A percentile compares a stretch with the other conserved stretches of the same genome.
phyloP scores from a whole-genome alignment of 1,140 invertebrate genomes.

The Mactra quadrangularis region DNA sequence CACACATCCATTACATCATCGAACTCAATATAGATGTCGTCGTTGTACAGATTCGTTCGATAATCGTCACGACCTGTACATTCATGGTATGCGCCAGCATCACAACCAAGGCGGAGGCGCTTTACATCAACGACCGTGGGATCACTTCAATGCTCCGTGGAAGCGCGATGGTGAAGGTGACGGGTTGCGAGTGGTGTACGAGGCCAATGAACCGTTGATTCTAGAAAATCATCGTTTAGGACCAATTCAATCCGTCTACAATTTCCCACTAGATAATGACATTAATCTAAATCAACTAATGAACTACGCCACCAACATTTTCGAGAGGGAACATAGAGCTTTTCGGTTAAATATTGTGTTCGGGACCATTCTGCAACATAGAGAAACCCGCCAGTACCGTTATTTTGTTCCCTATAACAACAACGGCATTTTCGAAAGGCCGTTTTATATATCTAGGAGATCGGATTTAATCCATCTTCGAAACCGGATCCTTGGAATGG shows the following conservation, averaged over 20 bases:
- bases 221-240: too few relatives aligned
- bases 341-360: too few relatives aligned
- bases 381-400: constrained; percentile 15
- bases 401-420: too few relatives aligned
- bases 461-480: not conserved
- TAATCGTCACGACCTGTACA: constrained; percentile 1
- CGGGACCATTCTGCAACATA: constrained; percentile 22
- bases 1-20: too few relatives aligned
- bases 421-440: constrained; percentile 9
- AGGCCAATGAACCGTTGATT: too few relatives aligned
- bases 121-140: too few relatives aligned
- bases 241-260: not conserved
- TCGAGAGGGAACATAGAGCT: constrained; percentile 3
- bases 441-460: not conserved
- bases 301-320: not conserved
- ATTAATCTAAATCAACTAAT: not conserved
- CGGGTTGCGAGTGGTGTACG: not conserved
- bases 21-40: too few relatives aligned
- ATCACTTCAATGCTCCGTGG: too few relatives aligned
- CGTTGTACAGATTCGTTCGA: not conserved
- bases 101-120: not conserved
- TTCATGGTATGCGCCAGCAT: constrained; percentile 10
- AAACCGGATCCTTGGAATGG: not conserved
- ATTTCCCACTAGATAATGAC: constrained; percentile 18
- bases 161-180: not conserved